phyloP scores from a whole-genome alignment of 2,888 invertebrate genomes.

The Pristionchus mayeri region DNA sequence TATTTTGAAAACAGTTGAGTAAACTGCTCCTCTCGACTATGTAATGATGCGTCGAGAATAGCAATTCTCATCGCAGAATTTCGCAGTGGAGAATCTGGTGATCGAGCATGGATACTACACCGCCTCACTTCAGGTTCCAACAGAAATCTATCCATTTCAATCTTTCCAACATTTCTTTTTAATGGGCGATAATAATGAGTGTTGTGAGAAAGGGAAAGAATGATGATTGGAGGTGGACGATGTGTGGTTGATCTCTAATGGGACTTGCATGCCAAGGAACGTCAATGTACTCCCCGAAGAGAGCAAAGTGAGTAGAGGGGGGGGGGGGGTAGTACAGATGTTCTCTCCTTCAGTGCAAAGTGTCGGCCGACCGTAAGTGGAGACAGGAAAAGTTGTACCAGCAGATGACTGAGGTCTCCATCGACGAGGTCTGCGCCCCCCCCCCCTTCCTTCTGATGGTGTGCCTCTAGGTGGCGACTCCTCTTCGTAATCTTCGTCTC shows the following conservation, averaged over 20 bases:
- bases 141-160: not conserved
- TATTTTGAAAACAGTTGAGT: too few relatives aligned
- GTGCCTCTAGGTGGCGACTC: conserved; percentile 66
- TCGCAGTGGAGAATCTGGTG: conserved; percentile 71
- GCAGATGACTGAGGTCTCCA: conserved; percentile 72
- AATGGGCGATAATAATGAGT: not conserved
- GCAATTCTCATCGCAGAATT: conserved; percentile 57
- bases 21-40: too few relatives aligned
- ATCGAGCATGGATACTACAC: conserved; percentile 74
- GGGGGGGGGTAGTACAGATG: not conserved
- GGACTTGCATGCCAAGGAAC: conserved; percentile 73
- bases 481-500: conserved; percentile 65
- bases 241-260: conserved; percentile 74
- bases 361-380: conserved; percentile 73
- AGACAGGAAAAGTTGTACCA: conserved; percentile 75
- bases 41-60: too few relatives aligned
- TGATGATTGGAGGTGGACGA: conserved; percentile 60
- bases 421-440: conserved; percentile 64
- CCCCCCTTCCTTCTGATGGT: not conserved
- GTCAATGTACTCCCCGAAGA: conserved; percentile 67
- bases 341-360: conserved; percentile 57
- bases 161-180: too few relatives aligned
- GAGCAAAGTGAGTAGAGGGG: conserved; percentile 55
- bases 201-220: not conserved
- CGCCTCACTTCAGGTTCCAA: conserved; percentile 57